Conservation (phyloP, 1,140 invertebrate genomes). For the Ladona fulva region DNA sequence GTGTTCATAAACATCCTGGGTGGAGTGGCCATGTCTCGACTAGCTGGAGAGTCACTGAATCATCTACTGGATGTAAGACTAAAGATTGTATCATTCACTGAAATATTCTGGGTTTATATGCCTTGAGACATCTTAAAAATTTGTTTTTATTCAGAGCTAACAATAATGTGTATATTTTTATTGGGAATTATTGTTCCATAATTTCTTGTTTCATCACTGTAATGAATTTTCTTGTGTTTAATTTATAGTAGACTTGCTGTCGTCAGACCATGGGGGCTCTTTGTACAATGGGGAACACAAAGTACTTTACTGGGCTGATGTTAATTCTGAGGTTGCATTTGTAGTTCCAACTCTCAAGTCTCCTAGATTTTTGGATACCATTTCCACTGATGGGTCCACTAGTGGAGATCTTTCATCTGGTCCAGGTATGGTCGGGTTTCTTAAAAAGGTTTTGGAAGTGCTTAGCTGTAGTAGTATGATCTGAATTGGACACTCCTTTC, state of each 20-base stretch:
- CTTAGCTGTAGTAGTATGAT: too few relatives aligned
- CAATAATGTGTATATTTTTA: background rate
- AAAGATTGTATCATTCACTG: too few relatives aligned
- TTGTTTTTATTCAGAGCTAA: too few relatives aligned
- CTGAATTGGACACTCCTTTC: too few relatives aligned
- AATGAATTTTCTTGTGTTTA: slow-evolving; percentile 2
- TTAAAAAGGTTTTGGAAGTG: too few relatives aligned
- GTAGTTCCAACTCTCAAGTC: slow-evolving; percentile 65
- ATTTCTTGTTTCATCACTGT: background rate
- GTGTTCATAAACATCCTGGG: slow-evolving; percentile 68
- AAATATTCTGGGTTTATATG: too few relatives aligned
- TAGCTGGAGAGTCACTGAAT: slow-evolving; percentile 51
- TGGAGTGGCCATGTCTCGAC: slow-evolving; percentile 82
- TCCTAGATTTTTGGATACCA: background rate
- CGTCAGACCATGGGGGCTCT: slow-evolving; percentile 45
- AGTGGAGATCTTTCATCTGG: slow-evolving; percentile 15
- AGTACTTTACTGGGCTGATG: slow-evolving; percentile 94
- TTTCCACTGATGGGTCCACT: slow-evolving; percentile 11
- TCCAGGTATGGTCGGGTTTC: slow-evolving; percentile 14
- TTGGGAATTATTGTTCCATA: background rate
- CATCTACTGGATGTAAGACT: slow-evolving; percentile 14
- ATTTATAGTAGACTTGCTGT: slow-evolving; percentile 2
- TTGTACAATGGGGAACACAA: slow-evolving; percentile 62
- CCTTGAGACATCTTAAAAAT: too few relatives aligned
- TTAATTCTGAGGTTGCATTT: slow-evolving; percentile 87